A percentile compares a stretch with the other conserved stretches of the same genome.
phyloP scores from a whole-genome alignment of 2,888 invertebrate species.

The Leptinotarsa peninsularis region DNA sequence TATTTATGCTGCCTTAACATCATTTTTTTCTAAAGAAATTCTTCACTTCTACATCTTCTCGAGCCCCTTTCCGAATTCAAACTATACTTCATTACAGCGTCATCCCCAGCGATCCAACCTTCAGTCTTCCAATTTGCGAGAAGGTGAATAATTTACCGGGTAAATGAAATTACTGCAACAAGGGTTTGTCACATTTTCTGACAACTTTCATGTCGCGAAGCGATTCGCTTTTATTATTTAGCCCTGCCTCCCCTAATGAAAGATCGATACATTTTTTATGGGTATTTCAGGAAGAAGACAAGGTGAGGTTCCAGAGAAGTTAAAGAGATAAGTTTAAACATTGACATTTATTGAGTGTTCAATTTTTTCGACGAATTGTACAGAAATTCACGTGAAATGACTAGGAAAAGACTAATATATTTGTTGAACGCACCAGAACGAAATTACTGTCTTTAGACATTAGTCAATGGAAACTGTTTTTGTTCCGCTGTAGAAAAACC shows the following conservation, averaged over 20 bases:
- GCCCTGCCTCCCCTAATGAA: conserved; percentile 45
- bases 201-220: conserved; percentile 50
- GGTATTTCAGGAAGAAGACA: conserved; percentile 35
- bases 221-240: conserved; percentile 50
- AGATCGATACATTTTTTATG: conserved; percentile 49
- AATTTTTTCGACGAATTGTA: too few species aligned
- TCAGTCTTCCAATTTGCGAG: conserved; percentile 9
- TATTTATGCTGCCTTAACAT: too few species aligned
- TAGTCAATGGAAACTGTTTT: too few species aligned
- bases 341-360: conserved; percentile 1
- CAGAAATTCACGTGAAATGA: too few species aligned
- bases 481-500: too few species aligned
- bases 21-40: background rate
- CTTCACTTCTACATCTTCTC: background rate
- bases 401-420: too few species aligned
- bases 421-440: too few species aligned
- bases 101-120: background rate
- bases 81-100: background rate
- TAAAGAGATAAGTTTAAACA: conserved; percentile 30
- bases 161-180: conserved; percentile 54
- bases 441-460: too few species aligned
- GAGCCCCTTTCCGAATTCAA: background rate
- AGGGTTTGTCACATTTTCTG: conserved; percentile 56
- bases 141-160: conserved; percentile 48
- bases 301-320: conserved; percentile 31